A percentile compares a stretch with the other conserved stretches of the same genome.
phyloP scores from a whole-genome alignment of 92 coral and sea anemone species.

The Meandrina meandrites region DNA sequence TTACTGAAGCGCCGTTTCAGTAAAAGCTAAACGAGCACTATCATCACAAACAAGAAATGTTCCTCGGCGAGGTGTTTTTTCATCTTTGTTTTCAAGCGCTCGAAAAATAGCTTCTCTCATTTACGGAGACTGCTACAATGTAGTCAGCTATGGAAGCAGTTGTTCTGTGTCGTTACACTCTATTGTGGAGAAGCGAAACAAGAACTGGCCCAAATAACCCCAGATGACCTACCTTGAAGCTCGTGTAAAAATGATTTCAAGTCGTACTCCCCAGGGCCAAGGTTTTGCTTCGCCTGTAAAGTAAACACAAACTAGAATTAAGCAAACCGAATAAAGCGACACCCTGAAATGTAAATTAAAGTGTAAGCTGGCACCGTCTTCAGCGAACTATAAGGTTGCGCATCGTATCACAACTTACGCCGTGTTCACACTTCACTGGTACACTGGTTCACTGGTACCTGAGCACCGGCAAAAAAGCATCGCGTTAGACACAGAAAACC shows the following conservation, averaged over 20 bases:
- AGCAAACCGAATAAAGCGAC: not conserved
- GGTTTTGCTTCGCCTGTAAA: conserved; percentile 63
- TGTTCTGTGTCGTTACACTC: not conserved
- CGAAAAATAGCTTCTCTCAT: not conserved
- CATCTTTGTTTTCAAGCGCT: not conserved
- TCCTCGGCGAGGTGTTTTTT: not conserved
- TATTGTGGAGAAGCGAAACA: too few species aligned
- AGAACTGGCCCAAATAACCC: too few species aligned
- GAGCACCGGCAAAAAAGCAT: too few species aligned
- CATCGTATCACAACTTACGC: too few species aligned
- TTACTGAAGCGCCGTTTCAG: not conserved
- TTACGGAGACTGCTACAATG: not conserved
- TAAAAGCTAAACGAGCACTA: not conserved
- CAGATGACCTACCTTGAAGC: conserved; percentile 50
- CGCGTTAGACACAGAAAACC: too few species aligned
- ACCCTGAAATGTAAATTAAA: too few species aligned
- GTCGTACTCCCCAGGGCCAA: conserved; percentile 98
- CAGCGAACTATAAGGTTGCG: too few species aligned
- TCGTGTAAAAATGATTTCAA: conserved; percentile 89
- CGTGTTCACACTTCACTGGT: too few species aligned
- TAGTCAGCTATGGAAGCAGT: not conserved
- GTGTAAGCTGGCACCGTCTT: too few species aligned
- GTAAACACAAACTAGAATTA: not conserved
- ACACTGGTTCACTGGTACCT: too few species aligned
- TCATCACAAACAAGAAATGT: not conserved